A percentile compares a stretch with the other conserved stretches of the same genome.
Evolutionary conservation across 2,888 invertebrate species (phyloP).

Genomic region (Trypoxylon attenuatum): DNA sequence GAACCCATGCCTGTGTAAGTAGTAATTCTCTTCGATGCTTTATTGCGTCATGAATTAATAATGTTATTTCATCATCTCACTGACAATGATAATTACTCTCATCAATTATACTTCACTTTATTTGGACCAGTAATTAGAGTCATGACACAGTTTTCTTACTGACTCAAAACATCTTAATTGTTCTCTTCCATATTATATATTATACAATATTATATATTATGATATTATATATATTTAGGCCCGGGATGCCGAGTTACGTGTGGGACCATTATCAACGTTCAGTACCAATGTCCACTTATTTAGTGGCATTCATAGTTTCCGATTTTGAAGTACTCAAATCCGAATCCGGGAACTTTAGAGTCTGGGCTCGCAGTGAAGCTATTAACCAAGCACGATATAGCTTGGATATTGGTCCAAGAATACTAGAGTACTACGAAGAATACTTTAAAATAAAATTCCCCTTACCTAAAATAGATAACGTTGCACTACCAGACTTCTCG

Average conservation of each 20-base stretch:
- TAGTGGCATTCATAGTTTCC: slow-evolving; percentile 89
- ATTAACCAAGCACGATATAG: slow-evolving; percentile 85
- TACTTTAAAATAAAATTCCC: slow-evolving; percentile 88
- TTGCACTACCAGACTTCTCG: slow-evolving; percentile 93
- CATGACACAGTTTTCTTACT: background rate
- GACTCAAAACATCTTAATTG: background rate
- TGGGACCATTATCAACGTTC: slow-evolving; percentile 88
- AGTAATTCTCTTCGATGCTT: background rate
- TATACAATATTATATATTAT: too few species aligned
- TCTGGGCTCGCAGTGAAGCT: slow-evolving; percentile 85
- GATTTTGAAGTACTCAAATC: slow-evolving; percentile 78
- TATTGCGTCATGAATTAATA: too few species aligned
- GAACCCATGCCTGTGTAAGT: slow-evolving; percentile 77
- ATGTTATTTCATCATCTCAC: too few species aligned
- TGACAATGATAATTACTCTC: too few species aligned
- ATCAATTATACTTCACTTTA: too few species aligned
- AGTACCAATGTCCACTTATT: slow-evolving; percentile 91
- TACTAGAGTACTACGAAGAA: slow-evolving; percentile 83
- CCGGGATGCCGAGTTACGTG: slow-evolving; percentile 78
- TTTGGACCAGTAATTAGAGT: too few species aligned
- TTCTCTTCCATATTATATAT: too few species aligned
- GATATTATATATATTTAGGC: slow-evolving; percentile 72
- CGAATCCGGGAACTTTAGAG: slow-evolving; percentile 77
- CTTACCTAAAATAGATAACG: slow-evolving; percentile 91
- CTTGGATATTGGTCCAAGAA: slow-evolving; percentile 85